Base-by-base conservation (phyloP, 2,113 vertebrate genomes). In the Grammomys surdaster region DNA sequence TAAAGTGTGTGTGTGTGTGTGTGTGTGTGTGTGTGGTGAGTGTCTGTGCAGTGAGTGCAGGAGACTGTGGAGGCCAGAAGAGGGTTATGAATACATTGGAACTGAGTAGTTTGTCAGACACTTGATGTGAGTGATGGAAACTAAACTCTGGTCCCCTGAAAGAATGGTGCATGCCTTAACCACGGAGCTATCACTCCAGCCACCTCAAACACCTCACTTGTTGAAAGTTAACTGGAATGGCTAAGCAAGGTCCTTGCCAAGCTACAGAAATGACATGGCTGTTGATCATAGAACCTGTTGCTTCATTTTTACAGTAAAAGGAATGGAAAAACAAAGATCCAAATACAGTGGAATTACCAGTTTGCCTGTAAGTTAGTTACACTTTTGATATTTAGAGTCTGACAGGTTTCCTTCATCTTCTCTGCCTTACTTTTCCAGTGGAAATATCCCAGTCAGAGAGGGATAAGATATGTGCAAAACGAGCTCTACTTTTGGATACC, bases 271-370 rank as follows among this genome's bases (percentile, higher is more conserved):
- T 46, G 43, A 88, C 76, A 28, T 60, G 24, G 36, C 54, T 87
- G 54, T 93, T 94, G 24, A 51, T 6, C 80, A 31, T 6, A 90
- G 31, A 97, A 46, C 26, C 92, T 81, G 80, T 92, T 80, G 80
- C 84, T 92, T 90, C 48, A 48, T 95, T 89, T 92, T 90, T 22
- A 77, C 40, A 88, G 33, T 40, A 48, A 94, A 95, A 95, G 40
- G 28, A 88, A 40, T 36, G 46, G 48, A 67, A 3, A 67, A 63
- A 92, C 20, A 43, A 90, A 88, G 28, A 26, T 31, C 24, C 48
- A 69, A 24, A 77, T 70, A 90, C 54, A 3, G 26, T 48, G 40
- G n/a, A 67, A 24, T 80, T 36, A 56, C 73, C 85, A 90, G 82
- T 11, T 65, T 58, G 13, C 77, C 4, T 81, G 80, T 89, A 82